Conservation (phyloP, 2,888 invertebrate genomes). For the Eupithecia abbreviata region DNA sequence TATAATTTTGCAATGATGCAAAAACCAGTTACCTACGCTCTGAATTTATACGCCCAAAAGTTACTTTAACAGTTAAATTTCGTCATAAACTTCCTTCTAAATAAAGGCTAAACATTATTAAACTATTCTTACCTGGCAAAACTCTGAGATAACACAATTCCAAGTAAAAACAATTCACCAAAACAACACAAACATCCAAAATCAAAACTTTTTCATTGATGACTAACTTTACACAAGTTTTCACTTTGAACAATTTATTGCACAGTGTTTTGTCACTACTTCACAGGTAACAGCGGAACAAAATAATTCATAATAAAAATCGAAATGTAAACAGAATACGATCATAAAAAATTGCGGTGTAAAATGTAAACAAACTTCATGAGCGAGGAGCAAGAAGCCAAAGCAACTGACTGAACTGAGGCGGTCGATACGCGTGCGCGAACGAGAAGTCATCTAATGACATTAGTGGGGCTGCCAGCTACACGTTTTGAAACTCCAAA, state of each 20-base stretch:
- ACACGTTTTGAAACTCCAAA: not conserved
- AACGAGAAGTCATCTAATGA: constrained; percentile 9
- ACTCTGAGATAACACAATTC: constrained; percentile 32
- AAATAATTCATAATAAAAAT: constrained; percentile 21
- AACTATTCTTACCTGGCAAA: constrained; percentile 29
- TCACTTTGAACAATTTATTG: constrained; percentile 46
- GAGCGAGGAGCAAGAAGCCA: constrained; percentile 36
- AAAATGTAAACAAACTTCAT: constrained; percentile 60
- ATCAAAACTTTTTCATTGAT: constrained; percentile 50
- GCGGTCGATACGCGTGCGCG: constrained; percentile 14
- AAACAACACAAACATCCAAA: constrained; percentile 40
- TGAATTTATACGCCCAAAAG: constrained; percentile 8
- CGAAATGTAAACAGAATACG: constrained; percentile 48
- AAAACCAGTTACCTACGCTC: constrained; percentile 23
- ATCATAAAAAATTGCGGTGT: constrained; percentile 47
- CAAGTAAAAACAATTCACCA: constrained; percentile 36
- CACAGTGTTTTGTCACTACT: constrained; percentile 60
- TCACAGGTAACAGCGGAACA: constrained; percentile 54
- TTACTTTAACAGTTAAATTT: not conserved
- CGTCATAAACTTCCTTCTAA: not conserved
- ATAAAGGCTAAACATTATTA: not conserved
- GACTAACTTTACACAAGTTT: constrained; percentile 49
- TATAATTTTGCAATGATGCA: constrained; percentile 24
- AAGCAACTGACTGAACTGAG: not conserved
- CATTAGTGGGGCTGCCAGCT: constrained; percentile 24